A percentile compares a stretch with the other conserved stretches of the same genome.
These are phyloP conservation scores for Gymnosoma rotundatum DNA, from an alignment of 2,888 invertebrate genomes.

Conservation along the genomic window DNA sequence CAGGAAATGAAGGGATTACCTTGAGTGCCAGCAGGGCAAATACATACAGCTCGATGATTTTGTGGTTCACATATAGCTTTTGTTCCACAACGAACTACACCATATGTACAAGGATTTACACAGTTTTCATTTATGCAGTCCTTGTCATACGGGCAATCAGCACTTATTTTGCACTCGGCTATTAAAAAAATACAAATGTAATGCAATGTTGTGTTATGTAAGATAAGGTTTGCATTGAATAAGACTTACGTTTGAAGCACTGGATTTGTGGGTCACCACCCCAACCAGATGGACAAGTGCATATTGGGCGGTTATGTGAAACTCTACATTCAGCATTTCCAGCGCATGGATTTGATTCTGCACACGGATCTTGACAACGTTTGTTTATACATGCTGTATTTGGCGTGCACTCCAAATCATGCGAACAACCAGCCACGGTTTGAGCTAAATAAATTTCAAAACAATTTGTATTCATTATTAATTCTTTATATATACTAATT, in stretches of 20 bases:
- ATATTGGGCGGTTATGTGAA: conserved; percentile 90
- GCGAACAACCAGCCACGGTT: conserved; percentile 86
- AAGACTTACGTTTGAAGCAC: conserved; percentile 91
- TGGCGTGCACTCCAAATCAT: conserved; percentile 89
- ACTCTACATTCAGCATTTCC: conserved; percentile 90
- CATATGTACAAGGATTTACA: conserved; percentile 88
- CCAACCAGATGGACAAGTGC: conserved; percentile 92
- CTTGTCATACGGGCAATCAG: conserved; percentile 93
- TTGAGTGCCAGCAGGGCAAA: conserved; percentile 92
- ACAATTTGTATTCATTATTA: neutral
- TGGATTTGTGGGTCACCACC: conserved; percentile 93
- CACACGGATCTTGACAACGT: conserved; percentile 91
- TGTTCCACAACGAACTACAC: conserved; percentile 88
- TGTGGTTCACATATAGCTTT: conserved; percentile 89
- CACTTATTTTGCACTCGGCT: conserved; percentile 91
- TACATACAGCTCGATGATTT: conserved; percentile 90
- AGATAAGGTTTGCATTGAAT: neutral
- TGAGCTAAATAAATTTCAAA: conserved; percentile 71
- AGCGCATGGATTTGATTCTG: conserved; percentile 90
- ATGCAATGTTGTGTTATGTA: neutral
- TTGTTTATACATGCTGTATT: conserved; percentile 91
- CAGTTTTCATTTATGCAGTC: conserved; percentile 91
- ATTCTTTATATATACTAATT: neutral
- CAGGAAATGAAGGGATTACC: conserved; percentile 92
- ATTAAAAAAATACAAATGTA: conserved; percentile 39